Base-by-base conservation (phyloP, 64 coral and sea anemone genomes). In the Exaiptasia diaphana region DNA sequence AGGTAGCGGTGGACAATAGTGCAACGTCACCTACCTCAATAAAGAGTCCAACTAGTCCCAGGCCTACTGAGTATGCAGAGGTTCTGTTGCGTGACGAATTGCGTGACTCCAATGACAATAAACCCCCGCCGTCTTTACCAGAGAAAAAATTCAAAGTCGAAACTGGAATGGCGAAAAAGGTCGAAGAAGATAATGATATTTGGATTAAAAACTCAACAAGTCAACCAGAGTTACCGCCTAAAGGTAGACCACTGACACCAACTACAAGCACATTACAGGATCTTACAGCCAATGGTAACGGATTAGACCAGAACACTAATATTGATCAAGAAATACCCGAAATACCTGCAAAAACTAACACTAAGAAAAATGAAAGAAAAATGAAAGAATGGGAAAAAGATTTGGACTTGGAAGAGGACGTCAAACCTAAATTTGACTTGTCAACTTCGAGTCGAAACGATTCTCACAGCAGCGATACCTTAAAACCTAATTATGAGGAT, bases 401-500 rank as follows among this genome's bases (percentile, higher is more conserved):
- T n/a, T n/a, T n/a, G n/a, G 61, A 65, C 18, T 20, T 17, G 1
- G 22, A 65, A 65, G 32, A 65, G 2, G 61, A 64, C 30, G 23
- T 18, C 38, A 24, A 38, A 4, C 13, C 61, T 18, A n/a, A n/a
- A n/a, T n/a, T n/a, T n/a, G n/a, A n/a, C n/a, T n/a, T n/a, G n/a
- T n/a, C n/a, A n/a, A n/a, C n/a, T n/a, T n/a, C n/a, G n/a, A n/a
- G n/a, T n/a, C n/a, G n/a, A n/a, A n/a, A n/a, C n/a, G n/a, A n/a
- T n/a, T n/a, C n/a, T n/a, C n/a, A n/a, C n/a, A n/a, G n/a, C n/a
- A n/a, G n/a, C n/a, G n/a, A n/a, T n/a, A n/a, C n/a, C n/a, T n/a
- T n/a, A n/a, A n/a, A n/a, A n/a, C n/a, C n/a, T n/a, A 43, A 43
- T 32, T 87, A 87, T 32, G 84, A 87, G 20, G 60, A 87, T 18